Conservation (phyloP, 2,888 invertebrate genomes). For the Bimastos eiseni region DNA sequence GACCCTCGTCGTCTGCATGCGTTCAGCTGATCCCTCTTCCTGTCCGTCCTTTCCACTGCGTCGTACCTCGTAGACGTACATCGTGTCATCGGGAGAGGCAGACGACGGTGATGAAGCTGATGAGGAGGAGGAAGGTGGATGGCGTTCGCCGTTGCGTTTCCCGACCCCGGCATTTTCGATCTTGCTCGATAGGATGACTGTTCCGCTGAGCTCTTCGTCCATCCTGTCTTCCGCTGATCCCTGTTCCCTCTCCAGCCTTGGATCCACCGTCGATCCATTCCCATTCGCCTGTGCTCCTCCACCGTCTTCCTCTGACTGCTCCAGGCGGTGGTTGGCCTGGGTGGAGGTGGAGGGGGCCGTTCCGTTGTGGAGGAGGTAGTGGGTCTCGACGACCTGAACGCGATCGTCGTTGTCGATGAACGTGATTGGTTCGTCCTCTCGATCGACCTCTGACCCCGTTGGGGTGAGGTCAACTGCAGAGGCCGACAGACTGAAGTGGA, state of each 20-base stretch:
- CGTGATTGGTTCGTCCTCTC: neutral
- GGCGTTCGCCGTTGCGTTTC: neutral
- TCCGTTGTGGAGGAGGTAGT: neutral
- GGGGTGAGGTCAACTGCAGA: neutral
- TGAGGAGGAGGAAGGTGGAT: neutral
- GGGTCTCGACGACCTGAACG: neutral
- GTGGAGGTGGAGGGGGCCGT: neutral
- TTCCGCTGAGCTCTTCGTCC: neutral
- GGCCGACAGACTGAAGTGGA: conserved; percentile 14
- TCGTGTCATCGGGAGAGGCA: conserved; percentile 9
- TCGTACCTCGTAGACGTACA: conserved; percentile 20
- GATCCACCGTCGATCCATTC: neutral
- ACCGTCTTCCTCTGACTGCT: no score
- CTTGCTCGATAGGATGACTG: conserved; percentile 8
- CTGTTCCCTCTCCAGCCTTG: neutral
- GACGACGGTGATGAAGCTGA: neutral
- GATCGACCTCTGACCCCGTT: neutral
- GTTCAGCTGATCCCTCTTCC: neutral
- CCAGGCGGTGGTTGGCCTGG: neutral
- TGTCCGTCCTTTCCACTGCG: neutral
- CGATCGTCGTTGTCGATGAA: neutral
- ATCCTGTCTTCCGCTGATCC: neutral
- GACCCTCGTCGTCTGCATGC: conserved; percentile 8
- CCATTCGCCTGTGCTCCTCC: neutral
- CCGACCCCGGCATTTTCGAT: neutral